Evolutionary conservation across 2,113 vertebrate species (phyloP), one percentile per base, ranked within the genome.

Genomic region (Lutjanus erythropterus): DNA sequence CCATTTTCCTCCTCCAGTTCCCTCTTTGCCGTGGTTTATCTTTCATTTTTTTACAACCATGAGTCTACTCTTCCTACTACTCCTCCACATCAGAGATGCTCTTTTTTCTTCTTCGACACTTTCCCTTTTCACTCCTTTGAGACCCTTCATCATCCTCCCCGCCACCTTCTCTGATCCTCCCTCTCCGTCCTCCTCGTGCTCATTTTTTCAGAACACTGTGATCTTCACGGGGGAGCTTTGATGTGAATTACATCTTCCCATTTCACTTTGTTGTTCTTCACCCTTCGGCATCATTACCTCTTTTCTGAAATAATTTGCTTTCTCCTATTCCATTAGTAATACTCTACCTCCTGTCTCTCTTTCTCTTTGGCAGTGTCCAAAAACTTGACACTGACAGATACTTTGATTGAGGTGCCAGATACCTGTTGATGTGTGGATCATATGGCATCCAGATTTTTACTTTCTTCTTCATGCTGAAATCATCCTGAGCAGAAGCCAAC

Each of bases 371-470:
- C 29, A 11, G 15, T 33, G 31, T 12, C 44, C 23, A 50, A 50
- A 58, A 12, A 6, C 47, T 56, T 7, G 31, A 55, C 62, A 55
- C 50, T 7, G 31, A 55, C 62, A 55, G 56, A 16, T 18, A 15
- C 23, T 61, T 23, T 23, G 69, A 60, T 33, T 8, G 14, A 55
- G 56, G 25, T 35, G 52, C 64, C 50, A 59, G 61, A 55, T n/a
- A 77, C n/a, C 49, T 50, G 29, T 23, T 3, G 18, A 4, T 67
- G 18, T 52, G 21, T 27, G 39, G 56, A 33, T 64, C 68, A 64
- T 70, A 18, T 85, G 83, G 66, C 25, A n/a, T 11, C 70, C 79
- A 82, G 64, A 70, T 70, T 66, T 27, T 21, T 11, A 8, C 19
- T 56, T 64, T 55, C 60, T 23, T n/a, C 35, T 21, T 50, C 66